Conservation (phyloP, 2,888 invertebrate genomes). For the Pilophorus perplexus region DNA sequence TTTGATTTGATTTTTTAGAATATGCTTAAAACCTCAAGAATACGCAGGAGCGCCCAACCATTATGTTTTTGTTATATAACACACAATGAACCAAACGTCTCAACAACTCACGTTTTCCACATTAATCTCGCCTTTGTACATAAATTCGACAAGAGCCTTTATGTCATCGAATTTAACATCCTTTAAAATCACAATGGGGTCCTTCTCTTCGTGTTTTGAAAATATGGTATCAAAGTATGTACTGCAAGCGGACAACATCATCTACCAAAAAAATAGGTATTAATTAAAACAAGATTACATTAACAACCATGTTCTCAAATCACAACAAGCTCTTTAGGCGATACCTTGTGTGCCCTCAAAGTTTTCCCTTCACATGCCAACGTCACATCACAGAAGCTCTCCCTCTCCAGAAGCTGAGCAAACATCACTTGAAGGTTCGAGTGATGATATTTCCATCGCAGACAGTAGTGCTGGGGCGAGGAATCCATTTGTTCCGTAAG, state of each 20-base stretch:
- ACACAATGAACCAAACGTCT: too few species aligned
- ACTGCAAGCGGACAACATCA: slow-evolving; percentile 88
- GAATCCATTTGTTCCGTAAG: slow-evolving; percentile 54
- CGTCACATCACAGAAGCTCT: slow-evolving; percentile 87
- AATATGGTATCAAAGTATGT: slow-evolving; percentile 86
- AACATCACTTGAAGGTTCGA: slow-evolving; percentile 69
- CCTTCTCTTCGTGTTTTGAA: slow-evolving; percentile 75
- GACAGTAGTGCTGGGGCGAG: slow-evolving; percentile 80
- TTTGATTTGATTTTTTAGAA: too few species aligned
- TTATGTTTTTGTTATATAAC: too few species aligned
- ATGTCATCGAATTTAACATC: slow-evolving; percentile 88
- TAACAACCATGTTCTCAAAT: not conserved
- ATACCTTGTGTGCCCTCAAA: slow-evolving; percentile 68
- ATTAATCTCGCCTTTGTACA: slow-evolving; percentile 95
- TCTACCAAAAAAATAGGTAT: slow-evolving; percentile 55
- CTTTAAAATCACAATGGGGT: slow-evolving; percentile 81
- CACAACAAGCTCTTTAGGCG: slow-evolving; percentile 23
- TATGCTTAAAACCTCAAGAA: too few species aligned
- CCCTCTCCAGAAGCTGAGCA: slow-evolving; percentile 78
- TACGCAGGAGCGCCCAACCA: too few species aligned
- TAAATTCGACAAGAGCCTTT: slow-evolving; percentile 85
- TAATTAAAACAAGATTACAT: not conserved
- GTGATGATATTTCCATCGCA: slow-evolving; percentile 91
- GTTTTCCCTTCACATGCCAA: slow-evolving; percentile 81
- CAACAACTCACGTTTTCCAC: slow-evolving; percentile 78